Evolutionary conservation across 1,140 invertebrate species (phyloP).

Genomic region (Drosophila sp.): DNA sequence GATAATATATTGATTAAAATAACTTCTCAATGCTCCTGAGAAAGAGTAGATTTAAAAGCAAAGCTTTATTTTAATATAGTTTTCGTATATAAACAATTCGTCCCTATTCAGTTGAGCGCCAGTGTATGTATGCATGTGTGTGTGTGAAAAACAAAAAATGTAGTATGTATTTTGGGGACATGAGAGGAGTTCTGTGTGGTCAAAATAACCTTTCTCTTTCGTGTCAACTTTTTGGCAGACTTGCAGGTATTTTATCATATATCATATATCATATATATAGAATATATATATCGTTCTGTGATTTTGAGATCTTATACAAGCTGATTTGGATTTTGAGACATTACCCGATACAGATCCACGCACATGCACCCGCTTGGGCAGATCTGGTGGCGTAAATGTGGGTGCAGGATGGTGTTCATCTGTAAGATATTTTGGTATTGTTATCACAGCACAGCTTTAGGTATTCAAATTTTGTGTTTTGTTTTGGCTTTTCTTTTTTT

Average conservation of each 20-base stretch:
- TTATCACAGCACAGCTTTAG: slow-evolving; percentile 72
- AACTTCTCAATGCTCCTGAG: too few species aligned
- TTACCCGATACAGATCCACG: slow-evolving; percentile 90
- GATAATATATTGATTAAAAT: too few species aligned
- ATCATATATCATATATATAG: too few species aligned
- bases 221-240: slow-evolving; percentile 16
- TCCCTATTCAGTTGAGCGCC: slow-evolving; percentile 22
- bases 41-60: too few species aligned
- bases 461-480: slow-evolving; percentile 55
- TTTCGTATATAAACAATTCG: neutral
- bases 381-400: slow-evolving; percentile 98
- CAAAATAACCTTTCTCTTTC: slow-evolving; percentile 71
- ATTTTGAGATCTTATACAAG: slow-evolving; percentile 30
- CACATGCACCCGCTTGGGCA: slow-evolving; percentile 98
- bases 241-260: slow-evolving; percentile 16
- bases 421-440: slow-evolving; percentile 89
- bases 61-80: neutral
- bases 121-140: slow-evolving; percentile 7
- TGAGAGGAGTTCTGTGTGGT: slow-evolving; percentile 29
- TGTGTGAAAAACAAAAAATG: slow-evolving; percentile 15
- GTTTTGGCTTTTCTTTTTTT: slow-evolving; percentile 31
- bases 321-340: slow-evolving; percentile 58
- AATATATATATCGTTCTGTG: slow-evolving; percentile 5
- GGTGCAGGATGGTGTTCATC: slow-evolving; percentile 97
- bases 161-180: slow-evolving; percentile 13